Percentiles rank a stretch among this genome's conserved stretches.
Evolutionary conservation across 2,113 vertebrate genomes (phyloP).

Genomic region (Pyrgilauda ruficollis): DNA sequence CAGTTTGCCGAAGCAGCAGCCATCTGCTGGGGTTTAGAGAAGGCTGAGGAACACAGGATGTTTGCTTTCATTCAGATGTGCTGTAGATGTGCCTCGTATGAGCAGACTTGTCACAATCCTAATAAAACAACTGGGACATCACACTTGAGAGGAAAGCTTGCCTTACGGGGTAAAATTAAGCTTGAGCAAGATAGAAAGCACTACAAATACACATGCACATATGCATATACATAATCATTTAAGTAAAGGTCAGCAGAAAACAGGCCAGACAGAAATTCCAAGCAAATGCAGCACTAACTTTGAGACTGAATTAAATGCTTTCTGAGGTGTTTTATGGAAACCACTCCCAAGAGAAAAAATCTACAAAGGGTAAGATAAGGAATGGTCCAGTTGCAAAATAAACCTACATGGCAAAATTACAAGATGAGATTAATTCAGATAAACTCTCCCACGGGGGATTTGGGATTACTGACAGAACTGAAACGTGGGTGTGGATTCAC

Average conservation of each 20-base stretch:
- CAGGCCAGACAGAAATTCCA: background rate
- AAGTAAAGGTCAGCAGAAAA: conserved; percentile 15
- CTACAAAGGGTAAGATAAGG: background rate
- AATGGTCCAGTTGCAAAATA: background rate
- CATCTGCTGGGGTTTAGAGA: conserved; percentile 45
- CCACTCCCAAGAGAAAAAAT: background rate
- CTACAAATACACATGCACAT: background rate
- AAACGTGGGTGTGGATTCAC: background rate
- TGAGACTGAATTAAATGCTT: background rate
- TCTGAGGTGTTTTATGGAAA: background rate
- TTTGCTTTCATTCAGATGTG: conserved; percentile 47
- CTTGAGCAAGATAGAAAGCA: background rate
- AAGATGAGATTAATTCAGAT: background rate
- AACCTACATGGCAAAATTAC: background rate
- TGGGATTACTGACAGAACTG: background rate
- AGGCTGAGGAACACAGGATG: conserved; percentile 56
- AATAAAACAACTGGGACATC: conserved; percentile 6
- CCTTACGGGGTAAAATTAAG: background rate
- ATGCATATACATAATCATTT: background rate
- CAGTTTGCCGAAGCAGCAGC: conserved; percentile 48
- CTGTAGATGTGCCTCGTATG: background rate
- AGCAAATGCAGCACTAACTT: background rate
- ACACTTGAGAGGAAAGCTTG: background rate
- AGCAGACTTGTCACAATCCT: background rate
- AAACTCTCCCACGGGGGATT: background rate